These are phyloP conservation scores for Sinocyclocheilus anophthalmus DNA, from an alignment of 2,113 vertebrate species.

Conservation along the genomic window DNA sequence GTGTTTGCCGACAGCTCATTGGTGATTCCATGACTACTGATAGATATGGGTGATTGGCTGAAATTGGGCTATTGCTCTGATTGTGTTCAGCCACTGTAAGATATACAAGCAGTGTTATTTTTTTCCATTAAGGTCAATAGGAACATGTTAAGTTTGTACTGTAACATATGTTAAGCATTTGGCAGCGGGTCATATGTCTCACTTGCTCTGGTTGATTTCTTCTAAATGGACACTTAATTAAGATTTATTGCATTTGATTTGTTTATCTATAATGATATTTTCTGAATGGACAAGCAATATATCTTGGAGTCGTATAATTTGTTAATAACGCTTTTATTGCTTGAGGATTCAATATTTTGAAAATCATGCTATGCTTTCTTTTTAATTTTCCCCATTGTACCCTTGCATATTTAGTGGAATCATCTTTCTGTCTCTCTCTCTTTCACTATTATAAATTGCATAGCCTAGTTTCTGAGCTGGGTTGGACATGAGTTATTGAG, in stretches of 20 bases:
- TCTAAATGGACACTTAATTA: not conserved
- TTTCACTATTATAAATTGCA: not conserved
- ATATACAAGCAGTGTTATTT: not conserved
- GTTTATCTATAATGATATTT: not conserved
- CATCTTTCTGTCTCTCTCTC: not conserved
- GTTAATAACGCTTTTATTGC: slow-evolving; percentile 28
- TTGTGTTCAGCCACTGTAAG: not conserved
- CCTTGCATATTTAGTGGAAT: not conserved
- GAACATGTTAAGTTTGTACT: not conserved
- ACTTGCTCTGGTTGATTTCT: not conserved
- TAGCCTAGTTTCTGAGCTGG: not conserved
- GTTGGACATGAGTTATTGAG: not conserved
- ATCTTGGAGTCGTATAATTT: not conserved
- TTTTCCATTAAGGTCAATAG: not conserved
- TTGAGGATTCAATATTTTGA: slow-evolving; percentile 27
- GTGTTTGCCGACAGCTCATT: slow-evolving; percentile 50
- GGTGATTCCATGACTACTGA: slow-evolving; percentile 44
- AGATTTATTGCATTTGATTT: not conserved
- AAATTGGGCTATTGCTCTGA: slow-evolving; percentile 22
- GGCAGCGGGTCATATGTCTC: not conserved
- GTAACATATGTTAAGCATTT: not conserved
- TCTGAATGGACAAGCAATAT: not conserved
- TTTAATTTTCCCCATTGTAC: not conserved
- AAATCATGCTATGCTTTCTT: not conserved
- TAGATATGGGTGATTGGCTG: slow-evolving; percentile 44